Percentiles rank a stretch among this genome's conserved stretches.
Evolutionary conservation across 2,797 vertebrate species (phyloP).

Genomic region (Acanthiza pusilla): DNA sequence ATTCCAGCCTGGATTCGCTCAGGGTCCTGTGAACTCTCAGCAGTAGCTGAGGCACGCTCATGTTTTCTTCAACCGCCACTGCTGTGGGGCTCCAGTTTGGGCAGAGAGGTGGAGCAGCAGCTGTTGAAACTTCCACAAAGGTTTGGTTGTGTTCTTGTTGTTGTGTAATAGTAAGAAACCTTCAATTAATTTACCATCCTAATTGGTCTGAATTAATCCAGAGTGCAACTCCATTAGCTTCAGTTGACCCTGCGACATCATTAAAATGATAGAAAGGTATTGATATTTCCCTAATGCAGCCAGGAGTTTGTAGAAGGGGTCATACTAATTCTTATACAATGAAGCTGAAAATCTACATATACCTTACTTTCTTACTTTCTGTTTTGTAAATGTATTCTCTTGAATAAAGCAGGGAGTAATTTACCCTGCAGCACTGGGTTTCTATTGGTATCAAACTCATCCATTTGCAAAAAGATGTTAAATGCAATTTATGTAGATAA

Average conservation of each 20-base stretch:
- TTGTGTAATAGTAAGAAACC: not conserved
- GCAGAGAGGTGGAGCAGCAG: not conserved
- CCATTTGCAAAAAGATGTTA: not conserved
- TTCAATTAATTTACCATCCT: not conserved
- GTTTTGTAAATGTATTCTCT: not conserved
- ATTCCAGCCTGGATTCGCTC: not conserved
- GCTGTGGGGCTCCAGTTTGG: not conserved
- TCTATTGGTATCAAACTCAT: fast-evolving
- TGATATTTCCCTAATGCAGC: not conserved
- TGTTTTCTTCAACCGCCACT: not conserved
- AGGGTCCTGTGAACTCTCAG: not conserved
- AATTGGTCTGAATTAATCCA: not conserved
- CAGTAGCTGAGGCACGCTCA: fast-evolving
- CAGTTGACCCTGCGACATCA: not conserved
- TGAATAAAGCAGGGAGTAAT: not conserved
- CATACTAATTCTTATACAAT: not conserved
- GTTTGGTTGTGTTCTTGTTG: not conserved
- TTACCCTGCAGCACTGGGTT: not conserved
- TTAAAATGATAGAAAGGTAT: not conserved
- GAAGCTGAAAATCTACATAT: not conserved
- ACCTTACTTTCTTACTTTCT: not conserved
- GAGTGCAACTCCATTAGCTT: not conserved
- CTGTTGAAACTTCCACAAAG: not conserved
- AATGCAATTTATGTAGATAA: not conserved
- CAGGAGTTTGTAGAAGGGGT: not conserved